Evolutionary conservation across 2,888 invertebrate species (phyloP), one percentile per base, ranked within the genome.

Genomic region (Drosophila algonquin): DNA sequence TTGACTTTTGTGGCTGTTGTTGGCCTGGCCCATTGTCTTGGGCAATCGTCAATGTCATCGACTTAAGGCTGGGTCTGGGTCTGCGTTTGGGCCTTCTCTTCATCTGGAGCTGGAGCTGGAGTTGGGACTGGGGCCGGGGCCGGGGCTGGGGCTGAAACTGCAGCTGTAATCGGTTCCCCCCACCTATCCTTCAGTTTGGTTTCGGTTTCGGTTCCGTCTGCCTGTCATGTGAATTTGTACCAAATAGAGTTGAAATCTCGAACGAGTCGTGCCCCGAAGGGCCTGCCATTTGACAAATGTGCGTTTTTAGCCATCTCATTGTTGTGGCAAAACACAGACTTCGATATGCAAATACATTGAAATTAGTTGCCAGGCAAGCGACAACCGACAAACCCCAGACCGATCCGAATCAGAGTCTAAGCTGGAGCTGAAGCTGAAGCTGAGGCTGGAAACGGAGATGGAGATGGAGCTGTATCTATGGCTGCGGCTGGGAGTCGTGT

Each of bases 271-370:
- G 61, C 80, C 82, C 74, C 73, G 52, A 62, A 52, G 51, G 55
- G 62, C 57, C 50, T 51, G 48, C 54, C 55, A 61, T 73, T 84
- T 84, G 87, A 84, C 85, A 84, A 84, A 84, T 88, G 87, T 87
- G 87, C 81, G 87, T 75, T 84, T 78, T 73, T 73, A 73, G 80
- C 77, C 74, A 71, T 81, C 84, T 88, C 76, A 87, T 77, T 89
- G 83, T 83, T 86, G 71, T 82, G 79, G 80, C 88, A 80, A 80
- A 80, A 30, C 30, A 85, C 78, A 81, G 87, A 73, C 87, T 77
- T 79, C 73, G 72, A 85, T 87, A 85, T 85, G 84, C 84, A 89
- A 85, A 85, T 85, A 81, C 80, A 82, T 85, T 89, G 75, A 89
- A 89, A 89, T 87, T 77, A 82, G 88, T 86, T 79, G 80, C 63